A percentile compares a stretch with the other conserved stretches of the same genome.
These are phyloP conservation scores for Arctia plantaginis DNA, from an alignment of 2,888 invertebrate genomes.

Conservation along the genomic window DNA sequence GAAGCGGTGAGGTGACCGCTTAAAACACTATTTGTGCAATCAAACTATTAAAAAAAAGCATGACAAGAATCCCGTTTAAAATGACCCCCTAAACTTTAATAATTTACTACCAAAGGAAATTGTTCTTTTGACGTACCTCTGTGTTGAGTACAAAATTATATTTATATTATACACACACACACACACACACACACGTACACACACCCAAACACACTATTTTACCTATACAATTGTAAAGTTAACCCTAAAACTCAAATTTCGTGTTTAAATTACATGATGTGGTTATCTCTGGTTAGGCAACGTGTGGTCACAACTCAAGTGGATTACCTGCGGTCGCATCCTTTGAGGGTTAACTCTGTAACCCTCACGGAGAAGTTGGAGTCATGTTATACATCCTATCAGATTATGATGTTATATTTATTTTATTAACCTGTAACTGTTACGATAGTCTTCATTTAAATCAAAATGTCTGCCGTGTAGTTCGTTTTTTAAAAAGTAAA, in stretches of 20 bases:
- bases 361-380: conserved; percentile 1
- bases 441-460: not conserved
- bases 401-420: not conserved
- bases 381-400: not conserved
- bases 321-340: conserved; percentile 35
- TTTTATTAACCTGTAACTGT: not conserved
- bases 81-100: too few relatives aligned
- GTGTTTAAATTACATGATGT: conserved; percentile 37
- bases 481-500: too few relatives aligned
- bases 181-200: too few relatives aligned
- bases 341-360: conserved; percentile 20
- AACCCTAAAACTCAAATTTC: conserved; percentile 19
- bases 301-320: conserved; percentile 37
- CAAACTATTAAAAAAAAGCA: too few relatives aligned
- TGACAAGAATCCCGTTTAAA: too few relatives aligned
- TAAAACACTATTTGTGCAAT: too few relatives aligned
- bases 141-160: not conserved
- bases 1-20: too few relatives aligned
- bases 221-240: conserved; percentile 16
- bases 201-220: not conserved
- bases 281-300: conserved; percentile 35
- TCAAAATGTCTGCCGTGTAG: too few relatives aligned
- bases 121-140: too few relatives aligned
- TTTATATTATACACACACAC: not conserved
- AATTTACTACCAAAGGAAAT: too few relatives aligned